Evolutionary conservation across 1,140 invertebrate genomes (phyloP), one percentile per base, ranked within the genome.

Genomic region (Anagrus nilaparvatae): DNA sequence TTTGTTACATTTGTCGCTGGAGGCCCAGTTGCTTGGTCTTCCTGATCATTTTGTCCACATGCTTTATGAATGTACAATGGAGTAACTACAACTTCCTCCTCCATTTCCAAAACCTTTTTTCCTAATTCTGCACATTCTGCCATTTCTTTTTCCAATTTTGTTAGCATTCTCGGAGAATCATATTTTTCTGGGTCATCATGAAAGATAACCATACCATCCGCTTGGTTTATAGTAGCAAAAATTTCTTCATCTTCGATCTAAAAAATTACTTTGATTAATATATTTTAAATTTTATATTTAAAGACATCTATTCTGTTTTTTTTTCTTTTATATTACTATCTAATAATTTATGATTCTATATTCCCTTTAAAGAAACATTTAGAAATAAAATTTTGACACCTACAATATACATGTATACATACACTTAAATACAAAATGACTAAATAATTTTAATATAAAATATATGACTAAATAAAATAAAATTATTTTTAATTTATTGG

Each of bases 161-260:
- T 77, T 48, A 97, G 73, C 73, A 94, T 93, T 44, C 76, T 73
- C 0, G 87, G 82, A 41, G 84, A 87, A 51, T 94, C 86, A 60
- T 91, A 95, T 61, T 93, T 94, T 62, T 97, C 91, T 21, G 93
- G 91, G 71, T 90, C 90, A 61, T 97, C 92, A 48, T 90, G 81
- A 61, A 98, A 97, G 18, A 91, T 73, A 12, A 98, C 93, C 93
- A 97, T 98, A 9, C 93, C 93, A 70, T 97, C 93, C 66, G 92
- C 93, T 68, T 97, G 90, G 71, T 97, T 96, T 38, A 98, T 97
- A 47, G 86, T 87, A 1, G 93, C 94, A 74, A 85, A 96, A 50
- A 98, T 97, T 72, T 97, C 90, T 37, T 87, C 86, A 68, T 95
- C 89, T 71, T 96, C 89, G 54, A 98, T 97, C 92, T 96, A 55